Conservation (phyloP, 2,797 vertebrate genomes). For the Ambastaia sidthimunki region DNA sequence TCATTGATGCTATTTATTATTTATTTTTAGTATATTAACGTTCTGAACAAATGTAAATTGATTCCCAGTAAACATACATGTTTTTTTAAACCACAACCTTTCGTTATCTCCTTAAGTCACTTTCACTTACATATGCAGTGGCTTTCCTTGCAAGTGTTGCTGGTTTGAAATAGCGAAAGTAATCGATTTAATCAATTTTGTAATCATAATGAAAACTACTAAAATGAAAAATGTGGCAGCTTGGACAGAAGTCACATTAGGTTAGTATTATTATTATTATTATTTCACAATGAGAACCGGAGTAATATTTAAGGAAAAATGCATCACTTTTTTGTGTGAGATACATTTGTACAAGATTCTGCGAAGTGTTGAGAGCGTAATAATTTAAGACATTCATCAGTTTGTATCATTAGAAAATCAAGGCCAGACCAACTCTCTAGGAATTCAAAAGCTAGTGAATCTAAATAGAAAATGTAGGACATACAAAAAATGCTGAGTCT, state of each 20-base stretch:
- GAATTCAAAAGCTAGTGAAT: slow-evolving; percentile 1
- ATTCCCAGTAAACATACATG: neutral
- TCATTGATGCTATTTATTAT: slow-evolving; percentile 24
- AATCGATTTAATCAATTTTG: neutral
- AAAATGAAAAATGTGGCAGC: neutral
- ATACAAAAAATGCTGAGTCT: slow-evolving; percentile 21
- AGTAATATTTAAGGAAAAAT: too few species aligned
- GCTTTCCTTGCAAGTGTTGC: neutral
- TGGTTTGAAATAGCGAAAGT: neutral
- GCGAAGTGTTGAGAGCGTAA: neutral
- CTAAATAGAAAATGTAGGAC: neutral
- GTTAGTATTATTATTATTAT: neutral
- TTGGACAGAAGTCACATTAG: neutral
- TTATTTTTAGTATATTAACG: slow-evolving; percentile 16
- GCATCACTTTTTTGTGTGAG: neutral
- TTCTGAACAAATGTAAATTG: slow-evolving; percentile 13
- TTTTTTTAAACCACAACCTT: neutral
- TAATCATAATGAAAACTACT: neutral
- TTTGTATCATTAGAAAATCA: neutral
- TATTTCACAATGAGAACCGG: neutral
- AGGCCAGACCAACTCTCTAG: neutral
- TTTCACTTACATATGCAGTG: neutral
- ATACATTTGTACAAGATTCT: neutral
- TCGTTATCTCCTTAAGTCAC: slow-evolving; percentile 2
- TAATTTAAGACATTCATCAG: neutral